A percentile compares a stretch with the other conserved stretches of the same genome.
Evolutionary conservation across 1,140 invertebrate species (phyloP).

Genomic region (Pseudomyrmex sp.): DNA sequence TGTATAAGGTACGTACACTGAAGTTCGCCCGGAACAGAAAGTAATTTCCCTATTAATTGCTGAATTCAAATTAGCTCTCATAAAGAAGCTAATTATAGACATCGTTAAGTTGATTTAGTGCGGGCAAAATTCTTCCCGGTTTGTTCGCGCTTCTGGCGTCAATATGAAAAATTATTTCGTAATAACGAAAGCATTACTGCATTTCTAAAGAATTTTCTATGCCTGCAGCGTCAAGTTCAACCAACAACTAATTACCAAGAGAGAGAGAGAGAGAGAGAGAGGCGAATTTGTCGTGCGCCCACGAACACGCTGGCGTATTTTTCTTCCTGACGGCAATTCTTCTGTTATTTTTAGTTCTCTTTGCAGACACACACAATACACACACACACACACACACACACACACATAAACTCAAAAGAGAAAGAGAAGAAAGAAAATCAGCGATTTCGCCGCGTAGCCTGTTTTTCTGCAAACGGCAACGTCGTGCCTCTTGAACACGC

Average conservation of each 20-base stretch:
- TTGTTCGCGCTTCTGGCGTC: slow-evolving; percentile 27
- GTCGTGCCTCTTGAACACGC: not conserved
- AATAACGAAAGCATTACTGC: not conserved
- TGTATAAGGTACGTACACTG: slow-evolving; percentile 5
- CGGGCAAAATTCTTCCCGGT: slow-evolving; percentile 49
- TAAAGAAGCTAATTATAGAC: slow-evolving; percentile 58
- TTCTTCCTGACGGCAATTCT: slow-evolving; percentile 2
- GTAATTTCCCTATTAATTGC: slow-evolving; percentile 55
- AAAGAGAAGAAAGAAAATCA: not conserved
- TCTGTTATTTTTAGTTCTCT: slow-evolving; percentile 19
- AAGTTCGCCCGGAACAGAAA: slow-evolving; percentile 39
- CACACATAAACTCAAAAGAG: too few relatives aligned
- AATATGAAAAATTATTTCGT: slow-evolving; percentile 43
- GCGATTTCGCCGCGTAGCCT: not conserved
- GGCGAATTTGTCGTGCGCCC: slow-evolving; percentile 15
- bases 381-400: too few relatives aligned
- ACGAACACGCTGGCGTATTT: not conserved
- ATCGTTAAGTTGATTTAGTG: slow-evolving; percentile 55
- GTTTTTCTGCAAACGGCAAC: slow-evolving; percentile 24
- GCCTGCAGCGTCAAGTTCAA: slow-evolving; percentile 31
- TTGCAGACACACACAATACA: not conserved
- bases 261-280: not conserved
- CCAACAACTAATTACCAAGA: slow-evolving; percentile 24
- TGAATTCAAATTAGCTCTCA: slow-evolving; percentile 54
- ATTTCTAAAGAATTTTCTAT: not conserved